Evolutionary conservation across 2,797 vertebrate genomes (phyloP).

Genomic region (Garrulus glandarius): DNA sequence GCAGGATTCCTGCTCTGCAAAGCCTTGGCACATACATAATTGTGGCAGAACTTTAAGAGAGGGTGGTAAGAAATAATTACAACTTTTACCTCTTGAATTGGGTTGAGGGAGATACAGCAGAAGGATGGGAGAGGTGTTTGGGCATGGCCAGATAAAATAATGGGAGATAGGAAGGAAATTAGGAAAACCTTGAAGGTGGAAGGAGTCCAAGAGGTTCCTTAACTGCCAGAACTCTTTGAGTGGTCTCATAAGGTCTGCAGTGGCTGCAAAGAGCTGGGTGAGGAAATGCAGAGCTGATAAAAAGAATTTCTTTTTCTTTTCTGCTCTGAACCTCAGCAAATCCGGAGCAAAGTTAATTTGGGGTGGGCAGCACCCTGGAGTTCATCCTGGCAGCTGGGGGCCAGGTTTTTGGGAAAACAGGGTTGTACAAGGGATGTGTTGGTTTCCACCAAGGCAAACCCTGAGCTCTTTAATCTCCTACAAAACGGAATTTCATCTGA

Average conservation of each 20-base stretch:
- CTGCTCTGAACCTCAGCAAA: neutral
- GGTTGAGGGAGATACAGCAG: neutral
- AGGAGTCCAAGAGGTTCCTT: neutral
- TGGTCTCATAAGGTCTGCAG: neutral
- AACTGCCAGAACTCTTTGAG: neutral
- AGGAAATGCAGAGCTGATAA: neutral
- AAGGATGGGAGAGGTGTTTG: neutral
- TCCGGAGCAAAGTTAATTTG: neutral
- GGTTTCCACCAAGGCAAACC: neutral
- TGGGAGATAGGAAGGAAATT: rapidly evolving
- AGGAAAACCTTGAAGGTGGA: neutral
- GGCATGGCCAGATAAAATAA: neutral
- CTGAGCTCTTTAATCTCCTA: neutral
- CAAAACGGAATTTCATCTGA: neutral
- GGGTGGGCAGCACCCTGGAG: neutral
- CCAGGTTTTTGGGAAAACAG: neutral
- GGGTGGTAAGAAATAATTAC: neutral
- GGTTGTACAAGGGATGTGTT: rapidly evolving
- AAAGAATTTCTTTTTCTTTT: neutral
- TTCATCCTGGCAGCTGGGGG: neutral
- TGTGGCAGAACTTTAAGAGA: neutral
- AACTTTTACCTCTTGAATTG: neutral
- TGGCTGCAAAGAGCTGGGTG: neutral
- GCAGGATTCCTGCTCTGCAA: neutral
- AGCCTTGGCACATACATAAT: neutral